Evolutionary conservation across 2,113 vertebrate genomes (phyloP).

Genomic region (Hyaena hyaena): DNA sequence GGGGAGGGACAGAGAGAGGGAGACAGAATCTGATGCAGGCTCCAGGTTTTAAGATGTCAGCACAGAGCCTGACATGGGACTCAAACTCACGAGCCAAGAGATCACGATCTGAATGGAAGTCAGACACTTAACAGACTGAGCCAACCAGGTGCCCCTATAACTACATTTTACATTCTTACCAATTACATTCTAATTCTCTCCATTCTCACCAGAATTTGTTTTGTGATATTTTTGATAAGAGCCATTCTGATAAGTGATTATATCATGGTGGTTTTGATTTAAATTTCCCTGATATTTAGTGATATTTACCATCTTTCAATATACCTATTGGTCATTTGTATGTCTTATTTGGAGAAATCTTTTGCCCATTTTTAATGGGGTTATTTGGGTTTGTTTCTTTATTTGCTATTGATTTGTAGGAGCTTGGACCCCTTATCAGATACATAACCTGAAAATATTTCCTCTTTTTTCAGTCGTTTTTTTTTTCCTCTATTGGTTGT

Average conservation of each 20-base stretch:
- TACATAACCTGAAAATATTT: background rate
- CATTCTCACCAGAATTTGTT: background rate
- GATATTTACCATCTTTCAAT: background rate
- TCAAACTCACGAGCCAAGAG: no score
- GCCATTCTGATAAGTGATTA: background rate
- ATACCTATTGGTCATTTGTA: no score
- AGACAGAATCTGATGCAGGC: no score
- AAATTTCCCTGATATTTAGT: background rate
- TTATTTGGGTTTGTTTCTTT: background rate
- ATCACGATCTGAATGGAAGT: no score
- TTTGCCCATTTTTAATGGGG: background rate
- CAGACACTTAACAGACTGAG: no score
- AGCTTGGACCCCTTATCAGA: background rate
- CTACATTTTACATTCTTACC: no score
- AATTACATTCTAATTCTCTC: no score
- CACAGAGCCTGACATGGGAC: no score
- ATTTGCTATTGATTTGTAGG: background rate
- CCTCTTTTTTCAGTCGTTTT: background rate
- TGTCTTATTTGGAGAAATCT: background rate
- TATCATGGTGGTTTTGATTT: background rate
- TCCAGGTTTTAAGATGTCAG: no score
- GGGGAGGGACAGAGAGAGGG: no score
- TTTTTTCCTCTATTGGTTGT: background rate
- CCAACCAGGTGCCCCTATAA: no score
- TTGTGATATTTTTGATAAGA: background rate